These are phyloP conservation scores for Anarsia innoxiella DNA, from an alignment of 2,888 invertebrate genomes.

Conservation along the genomic window DNA sequence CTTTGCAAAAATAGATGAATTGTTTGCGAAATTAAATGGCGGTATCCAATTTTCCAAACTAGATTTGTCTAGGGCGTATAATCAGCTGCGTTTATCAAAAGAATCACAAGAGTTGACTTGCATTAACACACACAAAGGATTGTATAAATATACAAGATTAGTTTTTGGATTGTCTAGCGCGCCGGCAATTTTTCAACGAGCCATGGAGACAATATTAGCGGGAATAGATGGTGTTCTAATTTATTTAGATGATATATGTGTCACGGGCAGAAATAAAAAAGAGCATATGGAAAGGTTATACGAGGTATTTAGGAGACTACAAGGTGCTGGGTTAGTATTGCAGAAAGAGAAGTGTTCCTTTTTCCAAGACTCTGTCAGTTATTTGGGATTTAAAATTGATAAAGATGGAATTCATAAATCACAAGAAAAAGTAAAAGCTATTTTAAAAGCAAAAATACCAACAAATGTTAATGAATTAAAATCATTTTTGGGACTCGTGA, in stretches of 20 bases:
- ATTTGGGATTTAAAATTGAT: slow-evolving; percentile 16
- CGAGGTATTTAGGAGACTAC: slow-evolving; percentile 2
- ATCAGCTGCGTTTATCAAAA: too few species aligned
- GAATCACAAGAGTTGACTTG: neutral
- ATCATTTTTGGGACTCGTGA: slow-evolving; percentile 21
- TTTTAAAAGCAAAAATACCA: slow-evolving; percentile 12
- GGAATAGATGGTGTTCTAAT: slow-evolving; percentile 1
- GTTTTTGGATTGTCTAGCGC: neutral
- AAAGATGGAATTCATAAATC: slow-evolving; percentile 14
- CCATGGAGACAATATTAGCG: slow-evolving; percentile 1
- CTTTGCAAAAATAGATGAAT: neutral
- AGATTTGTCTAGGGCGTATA: slow-evolving; percentile 1
- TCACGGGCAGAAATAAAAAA: neutral
- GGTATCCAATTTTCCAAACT: neutral
- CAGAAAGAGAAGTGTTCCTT: slow-evolving; percentile 14
- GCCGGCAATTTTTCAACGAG: neutral
- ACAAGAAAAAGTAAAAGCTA: slow-evolving; percentile 13
- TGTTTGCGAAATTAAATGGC: neutral
- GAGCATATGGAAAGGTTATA: neutral
- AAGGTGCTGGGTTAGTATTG: slow-evolving; percentile 2
- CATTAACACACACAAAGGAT: slow-evolving; percentile 1
- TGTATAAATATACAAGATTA: slow-evolving; percentile 1
- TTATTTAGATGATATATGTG: slow-evolving; percentile 1
- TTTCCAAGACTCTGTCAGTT: slow-evolving; percentile 14
- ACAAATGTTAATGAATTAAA: slow-evolving; percentile 15